Percentiles rank a stretch among this genome's conserved stretches.
These are phyloP conservation scores for Heliconius charithonia DNA, from an alignment of 2,888 invertebrate genomes.

Conservation along the genomic window DNA sequence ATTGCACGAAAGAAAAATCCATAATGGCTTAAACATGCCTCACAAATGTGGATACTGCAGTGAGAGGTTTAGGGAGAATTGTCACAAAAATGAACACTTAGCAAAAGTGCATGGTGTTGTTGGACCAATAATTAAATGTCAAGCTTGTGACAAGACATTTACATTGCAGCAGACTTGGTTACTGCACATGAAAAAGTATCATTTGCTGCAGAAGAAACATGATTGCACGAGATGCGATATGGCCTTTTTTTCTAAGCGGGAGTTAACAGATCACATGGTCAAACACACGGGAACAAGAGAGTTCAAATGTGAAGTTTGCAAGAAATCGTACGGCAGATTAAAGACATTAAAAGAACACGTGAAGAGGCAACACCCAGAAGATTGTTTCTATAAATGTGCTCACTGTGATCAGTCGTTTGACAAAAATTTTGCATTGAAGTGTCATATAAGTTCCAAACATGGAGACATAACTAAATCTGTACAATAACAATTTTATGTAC, in stretches of 20 bases:
- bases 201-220: slow-evolving; percentile 65
- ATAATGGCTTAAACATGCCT: slow-evolving; percentile 46
- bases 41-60: slow-evolving; percentile 60
- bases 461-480: slow-evolving; percentile 18
- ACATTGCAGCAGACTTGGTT: slow-evolving; percentile 51
- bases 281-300: slow-evolving; percentile 70
- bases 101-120: slow-evolving; percentile 56
- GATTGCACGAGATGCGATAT: slow-evolving; percentile 70
- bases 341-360: slow-evolving; percentile 64
- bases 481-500: slow-evolving; percentile 6
- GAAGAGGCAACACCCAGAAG: slow-evolving; percentile 48
- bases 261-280: slow-evolving; percentile 57
- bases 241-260: slow-evolving; percentile 54
- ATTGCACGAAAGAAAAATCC: slow-evolving; percentile 51
- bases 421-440: slow-evolving; percentile 58
- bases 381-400: slow-evolving; percentile 51
- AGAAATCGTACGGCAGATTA: slow-evolving; percentile 59
- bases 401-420: slow-evolving; percentile 60
- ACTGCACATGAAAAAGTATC: slow-evolving; percentile 60
- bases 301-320: slow-evolving; percentile 65
- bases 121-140: slow-evolving; percentile 53
- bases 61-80: slow-evolving; percentile 56
- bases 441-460: slow-evolving; percentile 51
- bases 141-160: slow-evolving; percentile 59
- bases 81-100: slow-evolving; percentile 58